Conservation (phyloP, 2,113 vertebrate genomes). For the Phalacrocorax carbo region DNA sequence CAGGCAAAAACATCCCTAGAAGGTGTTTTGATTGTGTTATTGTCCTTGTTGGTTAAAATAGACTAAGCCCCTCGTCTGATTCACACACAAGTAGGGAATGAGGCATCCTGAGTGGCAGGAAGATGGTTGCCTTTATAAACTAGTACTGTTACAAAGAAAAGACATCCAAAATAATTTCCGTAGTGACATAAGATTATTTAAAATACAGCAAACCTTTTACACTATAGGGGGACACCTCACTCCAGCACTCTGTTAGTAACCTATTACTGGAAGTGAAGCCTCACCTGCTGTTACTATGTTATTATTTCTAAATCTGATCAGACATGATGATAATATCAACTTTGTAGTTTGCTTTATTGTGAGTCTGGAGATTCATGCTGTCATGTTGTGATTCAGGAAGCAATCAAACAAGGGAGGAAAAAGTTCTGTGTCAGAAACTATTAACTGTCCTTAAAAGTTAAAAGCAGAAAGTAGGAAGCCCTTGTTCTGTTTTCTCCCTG, state of each 20-base stretch:
- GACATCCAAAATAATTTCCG: neutral
- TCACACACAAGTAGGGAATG: neutral
- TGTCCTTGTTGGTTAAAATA: neutral
- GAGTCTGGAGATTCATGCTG: neutral
- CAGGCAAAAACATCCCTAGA: neutral
- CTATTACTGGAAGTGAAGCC: neutral
- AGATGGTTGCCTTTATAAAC: neutral
- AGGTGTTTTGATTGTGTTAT: neutral
- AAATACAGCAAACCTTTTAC: neutral
- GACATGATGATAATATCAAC: neutral
- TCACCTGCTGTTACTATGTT: neutral
- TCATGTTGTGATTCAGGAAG: neutral
- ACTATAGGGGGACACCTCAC: neutral
- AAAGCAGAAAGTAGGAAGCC: neutral
- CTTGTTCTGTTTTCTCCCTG: neutral
- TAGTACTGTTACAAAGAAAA: neutral
- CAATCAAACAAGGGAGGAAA: neutral
- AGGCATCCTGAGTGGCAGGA: neutral
- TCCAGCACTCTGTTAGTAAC: neutral
- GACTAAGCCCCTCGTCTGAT: neutral
- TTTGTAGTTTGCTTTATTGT: neutral
- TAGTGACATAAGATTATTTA: neutral
- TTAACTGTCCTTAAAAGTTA: neutral
- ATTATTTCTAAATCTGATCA: neutral
- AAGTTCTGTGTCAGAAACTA: neutral